Percentiles rank a stretch among this genome's conserved stretches.
Conservation (phyloP, 2,113 vertebrate species). For the Myotis davidii region DNA sequence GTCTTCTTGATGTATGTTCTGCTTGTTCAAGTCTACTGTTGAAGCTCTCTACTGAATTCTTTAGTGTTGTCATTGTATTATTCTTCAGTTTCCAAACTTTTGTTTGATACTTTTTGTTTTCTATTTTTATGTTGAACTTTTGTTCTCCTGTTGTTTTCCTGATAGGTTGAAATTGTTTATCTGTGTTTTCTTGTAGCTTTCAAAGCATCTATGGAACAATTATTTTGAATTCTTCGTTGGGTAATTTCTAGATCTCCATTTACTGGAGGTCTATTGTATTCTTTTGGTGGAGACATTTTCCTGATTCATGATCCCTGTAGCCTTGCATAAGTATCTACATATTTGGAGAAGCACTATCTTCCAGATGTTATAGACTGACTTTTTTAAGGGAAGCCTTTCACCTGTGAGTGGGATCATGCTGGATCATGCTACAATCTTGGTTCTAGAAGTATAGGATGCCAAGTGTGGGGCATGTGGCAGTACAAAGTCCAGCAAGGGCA, state of each 20-base stretch:
- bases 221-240: not conserved
- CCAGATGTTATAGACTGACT: not conserved
- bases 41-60: not conserved
- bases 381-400: not conserved
- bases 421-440: not conserved
- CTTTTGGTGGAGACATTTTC: not conserved
- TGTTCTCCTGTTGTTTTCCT: not conserved
- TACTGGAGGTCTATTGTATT: not conserved
- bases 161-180: not conserved
- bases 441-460: not conserved
- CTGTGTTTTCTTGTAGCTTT: not conserved
- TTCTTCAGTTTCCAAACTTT: not conserved
- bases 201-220: not conserved
- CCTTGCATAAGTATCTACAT: not conserved
- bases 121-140: not conserved
- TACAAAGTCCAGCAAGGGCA: not conserved
- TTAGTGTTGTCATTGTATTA: not conserved
- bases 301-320: not conserved
- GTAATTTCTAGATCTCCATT: not conserved
- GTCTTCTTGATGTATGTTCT: not conserved
- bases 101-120: not conserved
- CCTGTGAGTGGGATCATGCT: not conserved
- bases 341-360: not conserved
- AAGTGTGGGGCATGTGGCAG: not conserved
- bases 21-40: not conserved